phyloP scores from a whole-genome alignment of 2,113 vertebrate species.

The Astur gentilis region DNA sequence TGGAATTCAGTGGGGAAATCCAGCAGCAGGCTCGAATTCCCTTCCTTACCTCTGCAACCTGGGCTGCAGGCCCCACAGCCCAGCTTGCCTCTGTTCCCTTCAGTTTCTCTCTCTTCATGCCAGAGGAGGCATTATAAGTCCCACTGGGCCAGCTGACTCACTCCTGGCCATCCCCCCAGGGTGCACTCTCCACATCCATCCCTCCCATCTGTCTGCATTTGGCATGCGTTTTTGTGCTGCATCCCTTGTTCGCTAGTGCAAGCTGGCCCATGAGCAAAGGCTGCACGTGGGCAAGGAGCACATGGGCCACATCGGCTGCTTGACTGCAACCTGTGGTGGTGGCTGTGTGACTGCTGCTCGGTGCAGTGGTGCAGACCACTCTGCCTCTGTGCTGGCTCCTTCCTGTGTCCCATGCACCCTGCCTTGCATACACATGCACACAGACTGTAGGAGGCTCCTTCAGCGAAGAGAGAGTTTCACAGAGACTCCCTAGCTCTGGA shows the following conservation, averaged over 20 bases:
- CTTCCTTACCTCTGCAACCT: neutral
- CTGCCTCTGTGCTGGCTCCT: neutral
- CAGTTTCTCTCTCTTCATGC: neutral
- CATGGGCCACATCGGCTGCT: neutral
- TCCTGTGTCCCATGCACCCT: neutral
- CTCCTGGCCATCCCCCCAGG: no score
- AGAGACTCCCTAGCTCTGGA: neutral
- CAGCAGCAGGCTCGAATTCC: neutral
- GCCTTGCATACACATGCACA: neutral
- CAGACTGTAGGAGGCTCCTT: neutral
- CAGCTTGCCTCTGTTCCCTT: neutral
- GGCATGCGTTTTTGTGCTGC: neutral
- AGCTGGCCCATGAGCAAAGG: neutral
- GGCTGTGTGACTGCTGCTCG: neutral
- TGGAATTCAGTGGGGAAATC: neutral
- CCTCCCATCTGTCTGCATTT: neutral
- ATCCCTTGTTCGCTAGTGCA: no score
- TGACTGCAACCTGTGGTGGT: fast-evolving
- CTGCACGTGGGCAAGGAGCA: no score
- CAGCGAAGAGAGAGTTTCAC: neutral
- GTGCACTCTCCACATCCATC: neutral
- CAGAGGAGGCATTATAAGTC: neutral
- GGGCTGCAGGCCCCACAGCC: neutral
- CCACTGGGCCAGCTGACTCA: fast-evolving
- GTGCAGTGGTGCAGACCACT: no score